Evolutionary conservation across 2,797 vertebrate genomes (phyloP).

Genomic region (Rhinogobio ventralis): DNA sequence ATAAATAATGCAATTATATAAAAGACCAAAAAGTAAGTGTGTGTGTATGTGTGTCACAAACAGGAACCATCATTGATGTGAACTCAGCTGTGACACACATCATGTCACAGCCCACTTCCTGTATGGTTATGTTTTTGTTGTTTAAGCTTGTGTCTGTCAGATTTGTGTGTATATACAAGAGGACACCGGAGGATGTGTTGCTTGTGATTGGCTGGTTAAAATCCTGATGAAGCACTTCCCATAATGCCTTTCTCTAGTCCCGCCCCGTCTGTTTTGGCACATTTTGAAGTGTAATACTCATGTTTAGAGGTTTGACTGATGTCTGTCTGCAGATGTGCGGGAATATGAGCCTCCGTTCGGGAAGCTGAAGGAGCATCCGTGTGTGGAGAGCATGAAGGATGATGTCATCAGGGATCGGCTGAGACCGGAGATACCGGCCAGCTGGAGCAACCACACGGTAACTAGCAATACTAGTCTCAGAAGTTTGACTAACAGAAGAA

Average conservation of each 20-base stretch:
- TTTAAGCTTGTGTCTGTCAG: background rate
- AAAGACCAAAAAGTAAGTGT: too few relatives aligned
- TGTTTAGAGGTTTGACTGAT: background rate
- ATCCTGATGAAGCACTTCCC: background rate
- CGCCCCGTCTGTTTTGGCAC: background rate
- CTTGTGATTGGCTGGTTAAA: background rate
- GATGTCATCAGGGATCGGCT: slow-evolving; percentile 91
- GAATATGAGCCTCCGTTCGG: slow-evolving; percentile 95
- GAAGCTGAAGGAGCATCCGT: slow-evolving; percentile 93
- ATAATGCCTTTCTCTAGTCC: background rate
- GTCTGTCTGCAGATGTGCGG: slow-evolving; percentile 85
- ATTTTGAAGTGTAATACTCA: background rate
- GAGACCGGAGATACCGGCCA: slow-evolving; percentile 90
- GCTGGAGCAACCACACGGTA: slow-evolving; percentile 93
- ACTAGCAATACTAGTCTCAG: slow-evolving; percentile 46
- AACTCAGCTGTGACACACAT: background rate
- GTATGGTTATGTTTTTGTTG: background rate
- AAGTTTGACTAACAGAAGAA: too few relatives aligned
- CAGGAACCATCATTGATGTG: background rate
- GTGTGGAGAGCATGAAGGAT: slow-evolving; percentile 99
- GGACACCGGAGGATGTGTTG: background rate
- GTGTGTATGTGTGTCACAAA: background rate
- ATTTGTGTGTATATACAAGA: background rate
- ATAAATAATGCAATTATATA: too few relatives aligned
- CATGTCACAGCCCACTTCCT: slow-evolving; percentile 31